Percentiles rank a stretch among this genome's conserved stretches.
Evolutionary conservation across 2,797 vertebrate genomes (phyloP).

Genomic region (Pogonophryne albipinna): DNA sequence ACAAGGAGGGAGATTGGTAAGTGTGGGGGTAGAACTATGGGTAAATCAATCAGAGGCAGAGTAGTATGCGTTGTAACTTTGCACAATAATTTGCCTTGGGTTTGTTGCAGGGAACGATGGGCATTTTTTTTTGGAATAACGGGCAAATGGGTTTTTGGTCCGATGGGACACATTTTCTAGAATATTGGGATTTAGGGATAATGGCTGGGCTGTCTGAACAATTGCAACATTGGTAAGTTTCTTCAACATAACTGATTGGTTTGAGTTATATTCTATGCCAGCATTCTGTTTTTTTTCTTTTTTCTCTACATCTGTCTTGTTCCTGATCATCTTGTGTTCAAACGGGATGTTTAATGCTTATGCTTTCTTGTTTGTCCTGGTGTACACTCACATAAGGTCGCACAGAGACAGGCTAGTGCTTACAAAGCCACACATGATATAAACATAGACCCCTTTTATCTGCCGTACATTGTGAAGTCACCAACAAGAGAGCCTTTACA

Average conservation of each 20-base stretch:
- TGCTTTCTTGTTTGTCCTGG: background rate
- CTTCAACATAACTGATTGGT: background rate
- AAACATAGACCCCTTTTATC: constrained; percentile 26
- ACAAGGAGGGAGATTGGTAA: no score
- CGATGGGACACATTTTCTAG: no score
- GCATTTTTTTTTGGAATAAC: no score
- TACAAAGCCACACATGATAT: constrained; percentile 4
- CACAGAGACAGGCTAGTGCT: background rate
- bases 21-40: no score
- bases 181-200: no score
- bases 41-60: no score
- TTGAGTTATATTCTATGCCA: background rate
- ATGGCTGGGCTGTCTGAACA: no score
- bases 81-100: no score
- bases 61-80: no score
- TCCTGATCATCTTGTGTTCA: background rate
- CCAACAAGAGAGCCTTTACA: constrained; percentile 20
- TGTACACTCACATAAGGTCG: background rate
- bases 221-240: no score
- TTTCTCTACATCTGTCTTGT: background rate
- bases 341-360: background rate
- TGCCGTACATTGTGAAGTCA: constrained; percentile 15
- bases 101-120: no score
- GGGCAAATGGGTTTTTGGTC: no score
- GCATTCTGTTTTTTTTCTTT: background rate